Evolutionary conservation across 2,113 vertebrate species (phyloP).

Genomic region (Ahaetulla prasina): DNA sequence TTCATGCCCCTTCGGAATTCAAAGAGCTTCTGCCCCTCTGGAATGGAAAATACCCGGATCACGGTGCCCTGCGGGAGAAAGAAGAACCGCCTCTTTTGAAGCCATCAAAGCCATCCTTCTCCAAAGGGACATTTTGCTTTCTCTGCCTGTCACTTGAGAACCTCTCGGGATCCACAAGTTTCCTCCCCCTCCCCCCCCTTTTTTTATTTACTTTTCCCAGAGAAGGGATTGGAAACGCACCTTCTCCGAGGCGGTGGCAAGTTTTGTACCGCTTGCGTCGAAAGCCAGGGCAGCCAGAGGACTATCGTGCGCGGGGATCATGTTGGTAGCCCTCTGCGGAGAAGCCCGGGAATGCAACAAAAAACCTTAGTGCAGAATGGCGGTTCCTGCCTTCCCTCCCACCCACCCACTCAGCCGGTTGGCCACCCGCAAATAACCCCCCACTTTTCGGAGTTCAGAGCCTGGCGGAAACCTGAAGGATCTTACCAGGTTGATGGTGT

Average conservation of each 20-base stretch:
- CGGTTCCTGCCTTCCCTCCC: background rate
- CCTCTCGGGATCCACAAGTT: background rate
- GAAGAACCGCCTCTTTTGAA: background rate
- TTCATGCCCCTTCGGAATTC: constrained; percentile 98
- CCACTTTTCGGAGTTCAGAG: background rate
- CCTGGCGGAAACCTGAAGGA: too few relatives aligned
- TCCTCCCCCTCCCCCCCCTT: too few relatives aligned
- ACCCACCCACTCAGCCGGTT: too few relatives aligned
- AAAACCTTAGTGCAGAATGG: constrained; percentile 17
- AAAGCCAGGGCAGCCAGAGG: constrained; percentile 94
- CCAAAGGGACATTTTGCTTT: background rate
- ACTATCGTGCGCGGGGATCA: constrained; percentile 98
- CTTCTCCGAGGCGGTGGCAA: constrained; percentile 98
- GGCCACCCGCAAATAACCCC: background rate
- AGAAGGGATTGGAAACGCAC: constrained; percentile 53
- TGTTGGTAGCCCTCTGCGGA: constrained; percentile 92
- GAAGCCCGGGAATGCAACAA: background rate
- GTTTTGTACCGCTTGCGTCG: constrained; percentile 90
- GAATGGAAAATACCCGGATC: constrained; percentile 97
- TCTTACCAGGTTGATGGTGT: constrained; percentile 95
- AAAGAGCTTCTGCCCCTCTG: constrained; percentile 97
- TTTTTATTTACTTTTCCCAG: too few relatives aligned
- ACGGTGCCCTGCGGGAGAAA: constrained; percentile 84
- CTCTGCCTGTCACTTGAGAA: background rate
- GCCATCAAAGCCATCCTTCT: background rate